Evolutionary conservation across 2,797 vertebrate species (phyloP).

Genomic region (Chiroxiphia lanceolata): DNA sequence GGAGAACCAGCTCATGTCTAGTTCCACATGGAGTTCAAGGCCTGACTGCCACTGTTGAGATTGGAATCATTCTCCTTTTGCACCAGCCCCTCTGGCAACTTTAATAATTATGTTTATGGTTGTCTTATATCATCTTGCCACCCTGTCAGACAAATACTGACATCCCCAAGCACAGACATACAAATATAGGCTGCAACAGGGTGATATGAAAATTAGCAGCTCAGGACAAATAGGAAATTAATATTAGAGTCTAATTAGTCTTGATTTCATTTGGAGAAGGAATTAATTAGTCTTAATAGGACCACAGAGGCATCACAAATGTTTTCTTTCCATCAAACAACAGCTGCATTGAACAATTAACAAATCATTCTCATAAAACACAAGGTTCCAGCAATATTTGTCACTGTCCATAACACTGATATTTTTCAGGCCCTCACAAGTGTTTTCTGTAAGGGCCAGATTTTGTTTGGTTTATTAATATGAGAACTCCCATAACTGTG

Average conservation of each 20-base stretch:
- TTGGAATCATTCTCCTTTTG: neutral
- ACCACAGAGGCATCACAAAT: neutral
- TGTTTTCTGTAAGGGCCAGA: neutral
- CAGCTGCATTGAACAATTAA: neutral
- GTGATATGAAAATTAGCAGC: neutral
- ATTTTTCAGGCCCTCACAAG: neutral
- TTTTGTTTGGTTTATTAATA: neutral
- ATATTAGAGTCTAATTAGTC: neutral
- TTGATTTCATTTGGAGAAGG: neutral
- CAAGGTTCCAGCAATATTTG: neutral
- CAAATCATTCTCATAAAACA: neutral
- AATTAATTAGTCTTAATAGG: constrained; percentile 6
- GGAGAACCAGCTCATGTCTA: neutral
- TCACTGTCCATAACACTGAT: neutral
- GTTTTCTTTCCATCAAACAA: neutral
- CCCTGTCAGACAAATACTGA: neutral
- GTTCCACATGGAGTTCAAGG: neutral
- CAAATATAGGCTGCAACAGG: neutral
- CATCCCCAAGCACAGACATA: neutral
- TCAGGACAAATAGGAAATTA: neutral
- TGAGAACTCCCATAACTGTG: neutral
- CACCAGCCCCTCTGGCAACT: neutral
- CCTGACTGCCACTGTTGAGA: neutral
- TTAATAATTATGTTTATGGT: neutral
- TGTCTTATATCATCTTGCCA: neutral